Evolutionary conservation across 2,888 invertebrate species (phyloP), one percentile per base, ranked within the genome.

Genomic region (Drosophila siamana): DNA sequence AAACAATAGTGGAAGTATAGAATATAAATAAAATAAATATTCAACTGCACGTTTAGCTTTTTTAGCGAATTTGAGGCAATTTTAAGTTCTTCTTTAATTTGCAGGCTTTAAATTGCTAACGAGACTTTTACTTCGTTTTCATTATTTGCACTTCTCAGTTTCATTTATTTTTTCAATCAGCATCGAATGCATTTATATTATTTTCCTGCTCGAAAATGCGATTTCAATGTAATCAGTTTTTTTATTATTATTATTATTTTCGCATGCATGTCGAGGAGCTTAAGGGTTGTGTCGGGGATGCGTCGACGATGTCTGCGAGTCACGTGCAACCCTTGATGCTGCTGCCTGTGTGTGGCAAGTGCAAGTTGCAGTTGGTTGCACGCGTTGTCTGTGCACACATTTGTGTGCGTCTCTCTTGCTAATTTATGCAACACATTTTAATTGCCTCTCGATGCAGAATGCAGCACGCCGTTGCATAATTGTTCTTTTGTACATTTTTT

Each of bases 401-500:
- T 41, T 24, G 26, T 41, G 26, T 38, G 19, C 11, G n/a, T n/a
- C n/a, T n/a, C n/a, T n/a, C n/a, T n/a, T 70, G 69, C 44, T 67
- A 74, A 76, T 70, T 77, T 76, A 50, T 76, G 69, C 75, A 63
- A 60, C 65, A 36, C 41, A 60, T 69, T 72, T 69, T 76, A 75
- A 76, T 75, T 76, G 66, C 64, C 70, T 26, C 57, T 48, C 40
- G 54, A 54, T 57, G 41, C 62, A 52, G 43, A 47, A 47, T 66
- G 69, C 73, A 61, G 46, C 57, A 56, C 57, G 51, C 55, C 40
- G 65, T 50, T 66, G 55, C 65, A 69, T 75, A 66, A 74, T 74
- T 75, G 24, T 11, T 11, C 9, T n/a, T 28, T 30, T 30, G 11
- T 7, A 8, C n/a, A 15, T 30, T 48, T 40, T 7, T 9, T 13